Conservation (phyloP, 2,888 invertebrate genomes). For the Teinopalpus imperialis region DNA sequence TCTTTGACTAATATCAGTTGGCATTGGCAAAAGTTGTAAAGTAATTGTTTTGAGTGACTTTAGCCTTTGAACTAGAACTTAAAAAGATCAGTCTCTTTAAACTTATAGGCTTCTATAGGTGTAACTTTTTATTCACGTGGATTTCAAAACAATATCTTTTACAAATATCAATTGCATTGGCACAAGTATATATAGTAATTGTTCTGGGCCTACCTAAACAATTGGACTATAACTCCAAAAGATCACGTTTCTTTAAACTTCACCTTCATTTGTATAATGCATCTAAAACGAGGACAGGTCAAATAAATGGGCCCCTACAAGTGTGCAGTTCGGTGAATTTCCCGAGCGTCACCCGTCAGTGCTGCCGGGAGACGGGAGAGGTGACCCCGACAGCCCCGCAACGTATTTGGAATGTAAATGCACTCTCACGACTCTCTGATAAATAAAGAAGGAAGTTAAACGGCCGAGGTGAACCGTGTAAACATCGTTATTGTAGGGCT, state of each 20-base stretch:
- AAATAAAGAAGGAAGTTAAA: slow-evolving; percentile 73
- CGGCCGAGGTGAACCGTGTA: slow-evolving; percentile 53
- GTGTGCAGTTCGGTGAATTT: slow-evolving; percentile 9
- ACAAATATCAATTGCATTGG: too few relatives aligned
- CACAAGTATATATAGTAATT: too few relatives aligned
- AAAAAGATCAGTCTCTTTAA: too few relatives aligned
- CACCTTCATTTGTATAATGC: background rate
- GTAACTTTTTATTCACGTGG: too few relatives aligned
- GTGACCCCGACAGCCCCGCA: slow-evolving; percentile 12
- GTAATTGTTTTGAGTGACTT: too few relatives aligned
- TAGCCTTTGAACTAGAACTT: too few relatives aligned
- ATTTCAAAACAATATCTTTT: too few relatives aligned
- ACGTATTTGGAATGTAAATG: slow-evolving; percentile 50
- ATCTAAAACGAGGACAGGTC: slow-evolving; percentile 1
- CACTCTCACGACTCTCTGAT: slow-evolving; percentile 44
- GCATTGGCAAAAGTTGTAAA: too few relatives aligned
- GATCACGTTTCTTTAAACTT: background rate
- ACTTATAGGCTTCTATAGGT: too few relatives aligned
- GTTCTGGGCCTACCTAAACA: too few relatives aligned
- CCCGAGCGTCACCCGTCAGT: background rate
- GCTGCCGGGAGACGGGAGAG: background rate
- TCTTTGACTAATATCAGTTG: too few relatives aligned
- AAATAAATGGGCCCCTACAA: background rate
- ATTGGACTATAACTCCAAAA: too few relatives aligned
- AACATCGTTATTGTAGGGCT: slow-evolving; percentile 38